Percentiles rank a stretch among this genome's conserved stretches.
Evolutionary conservation across 2,797 vertebrate species (phyloP).

Genomic region (Sebastes melanostomus): DNA sequence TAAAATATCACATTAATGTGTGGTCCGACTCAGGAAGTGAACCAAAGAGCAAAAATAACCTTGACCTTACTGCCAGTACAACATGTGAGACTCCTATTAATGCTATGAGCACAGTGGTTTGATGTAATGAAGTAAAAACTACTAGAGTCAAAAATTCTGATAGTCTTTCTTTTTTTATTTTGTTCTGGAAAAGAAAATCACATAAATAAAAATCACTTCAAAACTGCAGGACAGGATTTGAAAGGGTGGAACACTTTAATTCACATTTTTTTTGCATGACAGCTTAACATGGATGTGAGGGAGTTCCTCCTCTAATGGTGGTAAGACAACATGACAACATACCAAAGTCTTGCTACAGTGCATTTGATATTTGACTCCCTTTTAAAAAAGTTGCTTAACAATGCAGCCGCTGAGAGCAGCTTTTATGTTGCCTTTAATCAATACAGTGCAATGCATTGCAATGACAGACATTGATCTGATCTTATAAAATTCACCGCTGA

Average conservation of each 20-base stretch:
- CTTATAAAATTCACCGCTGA: not conserved
- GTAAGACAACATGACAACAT: slow-evolving; percentile 60
- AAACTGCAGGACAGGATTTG: slow-evolving; percentile 69
- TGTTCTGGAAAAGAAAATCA: slow-evolving; percentile 53
- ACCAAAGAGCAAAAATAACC: slow-evolving; percentile 48
- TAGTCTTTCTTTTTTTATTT: slow-evolving; percentile 56
- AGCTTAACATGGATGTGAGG: slow-evolving; percentile 64
- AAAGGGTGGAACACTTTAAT: slow-evolving; percentile 75
- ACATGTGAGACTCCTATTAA: slow-evolving; percentile 13
- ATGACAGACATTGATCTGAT: slow-evolving; percentile 18
- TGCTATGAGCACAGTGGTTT: not conserved
- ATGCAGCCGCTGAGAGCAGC: slow-evolving; percentile 33
- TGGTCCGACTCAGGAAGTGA: slow-evolving; percentile 58
- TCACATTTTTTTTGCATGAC: slow-evolving; percentile 80
- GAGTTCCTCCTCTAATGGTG: slow-evolving; percentile 43
- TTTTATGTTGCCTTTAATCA: slow-evolving; percentile 29
- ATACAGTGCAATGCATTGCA: slow-evolving; percentile 27
- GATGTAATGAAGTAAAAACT: slow-evolving; percentile 3
- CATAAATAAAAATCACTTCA: slow-evolving; percentile 76
- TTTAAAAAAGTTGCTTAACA: slow-evolving; percentile 11
- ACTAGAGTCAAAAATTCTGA: slow-evolving; percentile 15
- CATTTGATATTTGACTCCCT: slow-evolving; percentile 38
- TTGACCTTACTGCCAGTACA: slow-evolving; percentile 42
- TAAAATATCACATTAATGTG: slow-evolving; percentile 62
- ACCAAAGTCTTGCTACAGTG: slow-evolving; percentile 57